Percentiles rank a stretch among this genome's conserved stretches.
Evolutionary conservation across 2,113 vertebrate genomes (phyloP).

Genomic region (Chaenogobius annularis): DNA sequence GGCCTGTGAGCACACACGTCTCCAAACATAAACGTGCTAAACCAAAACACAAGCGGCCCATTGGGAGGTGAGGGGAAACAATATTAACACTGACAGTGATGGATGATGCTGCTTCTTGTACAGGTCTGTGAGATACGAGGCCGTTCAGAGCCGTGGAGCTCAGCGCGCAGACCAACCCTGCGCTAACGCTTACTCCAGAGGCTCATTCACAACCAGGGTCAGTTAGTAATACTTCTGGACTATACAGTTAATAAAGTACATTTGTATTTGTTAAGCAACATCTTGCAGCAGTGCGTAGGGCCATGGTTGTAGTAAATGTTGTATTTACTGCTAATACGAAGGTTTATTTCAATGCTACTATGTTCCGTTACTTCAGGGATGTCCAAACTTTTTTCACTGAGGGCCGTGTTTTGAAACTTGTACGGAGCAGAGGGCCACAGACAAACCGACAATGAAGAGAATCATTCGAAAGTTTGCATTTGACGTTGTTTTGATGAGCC

Average conservation of each 20-base stretch:
- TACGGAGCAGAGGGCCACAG: too few species aligned
- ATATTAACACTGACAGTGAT: conserved; percentile 80
- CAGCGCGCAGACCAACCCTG: conserved; percentile 16
- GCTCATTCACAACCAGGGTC: not conserved
- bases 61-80: conserved; percentile 70
- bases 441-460: too few species aligned
- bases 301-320: not conserved
- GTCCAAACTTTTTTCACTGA: too few species aligned
- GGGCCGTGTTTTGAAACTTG: too few species aligned
- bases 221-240: not conserved
- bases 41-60: conserved; percentile 74
- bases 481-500: too few species aligned
- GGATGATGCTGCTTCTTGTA: conserved; percentile 66
- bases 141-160: conserved; percentile 34
- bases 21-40: conserved; percentile 76
- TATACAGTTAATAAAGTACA: not conserved
- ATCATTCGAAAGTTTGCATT: too few species aligned
- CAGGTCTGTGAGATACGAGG: conserved; percentile 53
- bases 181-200: conserved; percentile 13
- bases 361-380: too few species aligned
- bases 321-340: not conserved
- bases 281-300: not conserved
- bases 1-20: conserved; percentile 76
- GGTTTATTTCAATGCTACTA: not conserved
- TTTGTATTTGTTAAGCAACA: not conserved